These are phyloP conservation scores for Lasioglossum marginatum DNA, from an alignment of 2,888 invertebrate species.

Conservation along the genomic window DNA sequence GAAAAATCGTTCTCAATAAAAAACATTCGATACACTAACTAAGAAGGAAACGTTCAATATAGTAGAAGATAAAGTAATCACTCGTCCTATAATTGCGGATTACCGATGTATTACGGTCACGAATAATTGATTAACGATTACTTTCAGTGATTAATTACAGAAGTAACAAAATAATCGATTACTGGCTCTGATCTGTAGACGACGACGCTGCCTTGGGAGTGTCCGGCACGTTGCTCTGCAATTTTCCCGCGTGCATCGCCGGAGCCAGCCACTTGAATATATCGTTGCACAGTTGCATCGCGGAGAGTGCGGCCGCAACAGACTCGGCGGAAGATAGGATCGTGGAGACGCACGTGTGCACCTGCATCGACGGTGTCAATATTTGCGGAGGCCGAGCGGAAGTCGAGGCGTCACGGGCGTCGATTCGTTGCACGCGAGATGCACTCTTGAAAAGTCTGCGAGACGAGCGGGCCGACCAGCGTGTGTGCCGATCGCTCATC, in stretches of 20 bases:
- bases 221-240: not conserved
- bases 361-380: slow-evolving; percentile 53
- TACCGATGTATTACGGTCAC: too few relatives aligned
- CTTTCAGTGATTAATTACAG: too few relatives aligned
- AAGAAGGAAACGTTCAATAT: not conserved
- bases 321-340: slow-evolving; percentile 5
- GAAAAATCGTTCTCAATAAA: not conserved
- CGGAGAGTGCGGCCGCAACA: slow-evolving; percentile 13
- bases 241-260: slow-evolving; percentile 20
- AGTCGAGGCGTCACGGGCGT: slow-evolving; percentile 31
- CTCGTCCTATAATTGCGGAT: not conserved
- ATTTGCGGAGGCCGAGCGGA: slow-evolving; percentile 56
- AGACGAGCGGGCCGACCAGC: not conserved
- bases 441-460: slow-evolving; percentile 36
- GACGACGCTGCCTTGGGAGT: not conserved
- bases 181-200: not conserved
- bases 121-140: not conserved
- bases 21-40: not conserved
- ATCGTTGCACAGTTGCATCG: slow-evolving; percentile 18
- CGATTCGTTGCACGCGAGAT: slow-evolving; percentile 49
- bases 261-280: slow-evolving; percentile 16
- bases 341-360: slow-evolving; percentile 38
- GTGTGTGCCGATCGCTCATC: slow-evolving; percentile 20
- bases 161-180: not conserved
- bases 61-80: not conserved